Evolutionary conservation across 2,113 vertebrate species (phyloP), one percentile per base, ranked within the genome.

Genomic region (Petroica traversi): DNA sequence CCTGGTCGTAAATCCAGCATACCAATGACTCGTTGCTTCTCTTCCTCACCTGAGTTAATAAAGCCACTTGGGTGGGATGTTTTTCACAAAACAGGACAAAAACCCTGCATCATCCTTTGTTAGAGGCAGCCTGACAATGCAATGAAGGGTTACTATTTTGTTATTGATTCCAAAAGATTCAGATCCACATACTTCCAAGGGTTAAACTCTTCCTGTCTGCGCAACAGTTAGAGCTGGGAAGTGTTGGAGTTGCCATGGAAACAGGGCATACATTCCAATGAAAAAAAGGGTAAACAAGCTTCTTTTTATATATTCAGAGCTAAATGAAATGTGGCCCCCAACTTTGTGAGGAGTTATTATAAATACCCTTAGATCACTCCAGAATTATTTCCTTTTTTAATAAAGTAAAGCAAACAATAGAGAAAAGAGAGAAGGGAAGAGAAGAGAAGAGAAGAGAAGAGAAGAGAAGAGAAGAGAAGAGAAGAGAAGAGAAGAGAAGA

Each of bases 221-320:
- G 75, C 73, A 81, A 91, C 85, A 89, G 92, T 88, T 81, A 43
- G 91, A 88, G 81, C 88, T 77, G 20, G 76, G 82, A 91, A 89
- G 85, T 90, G 88, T 80, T 76, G 59, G 63, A 34, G 95, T 96
- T 96, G 82, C 96, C 92, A 97, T 96, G 58, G 96, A 83, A 96
- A 97, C 95, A 46, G 71, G 40, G 41, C 59, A 84, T 45, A 48
- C 80, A 88, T 83, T 93, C 72, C 62, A 74, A 63, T 76, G 29
- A 81, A 89, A 95, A 95, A 91, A 95, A 88, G 73, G 87, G 79
- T 88, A 88, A 97, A 95, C 90, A 96, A 66, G 57, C 31, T 52
- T 49, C 61, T 89, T 95, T 78, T 94, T 88, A 54, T 85, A 76
- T 38, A n/a, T 79, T 89, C 57, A 22, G 58, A 91, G 40, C 71